These are phyloP conservation scores for Erebia ligea DNA, from an alignment of 2,888 invertebrate species.

Conservation along the genomic window DNA sequence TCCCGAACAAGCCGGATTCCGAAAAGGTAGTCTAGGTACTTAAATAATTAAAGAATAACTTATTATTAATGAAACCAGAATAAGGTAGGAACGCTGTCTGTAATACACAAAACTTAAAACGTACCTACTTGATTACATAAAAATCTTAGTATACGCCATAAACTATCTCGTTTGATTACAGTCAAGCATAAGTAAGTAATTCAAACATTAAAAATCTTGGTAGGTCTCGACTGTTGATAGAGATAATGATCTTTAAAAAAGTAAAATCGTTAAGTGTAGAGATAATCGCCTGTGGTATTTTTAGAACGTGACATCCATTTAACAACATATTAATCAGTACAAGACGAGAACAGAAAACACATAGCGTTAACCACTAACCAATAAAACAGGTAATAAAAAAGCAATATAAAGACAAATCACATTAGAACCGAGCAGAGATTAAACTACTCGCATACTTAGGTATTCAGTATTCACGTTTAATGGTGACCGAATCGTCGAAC, in stretches of 20 bases:
- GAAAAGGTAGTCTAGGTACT: too few species aligned
- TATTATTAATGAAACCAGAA: too few species aligned
- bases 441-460: constrained; percentile 31
- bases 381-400: constrained; percentile 35
- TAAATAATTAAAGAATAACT: too few species aligned
- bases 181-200: background rate
- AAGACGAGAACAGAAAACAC: constrained; percentile 24
- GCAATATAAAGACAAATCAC: constrained; percentile 34
- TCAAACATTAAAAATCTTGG: constrained; percentile 6
- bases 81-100: background rate
- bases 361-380: constrained; percentile 30
- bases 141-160: background rate
- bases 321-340: constrained; percentile 16
- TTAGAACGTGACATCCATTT: constrained; percentile 23
- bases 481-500: constrained; percentile 15
- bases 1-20: too few species aligned
- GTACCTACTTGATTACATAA: constrained; percentile 10
- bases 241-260: constrained; percentile 11
- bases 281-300: constrained; percentile 17
- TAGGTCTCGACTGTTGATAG: background rate
- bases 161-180: constrained; percentile 2
- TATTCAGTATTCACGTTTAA: constrained; percentile 26
- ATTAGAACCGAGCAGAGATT: constrained; percentile 28
- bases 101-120: background rate
- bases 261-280: constrained; percentile 7